phyloP scores from a whole-genome alignment of 2,888 invertebrate genomes.

The Eupithecia inturbata region DNA sequence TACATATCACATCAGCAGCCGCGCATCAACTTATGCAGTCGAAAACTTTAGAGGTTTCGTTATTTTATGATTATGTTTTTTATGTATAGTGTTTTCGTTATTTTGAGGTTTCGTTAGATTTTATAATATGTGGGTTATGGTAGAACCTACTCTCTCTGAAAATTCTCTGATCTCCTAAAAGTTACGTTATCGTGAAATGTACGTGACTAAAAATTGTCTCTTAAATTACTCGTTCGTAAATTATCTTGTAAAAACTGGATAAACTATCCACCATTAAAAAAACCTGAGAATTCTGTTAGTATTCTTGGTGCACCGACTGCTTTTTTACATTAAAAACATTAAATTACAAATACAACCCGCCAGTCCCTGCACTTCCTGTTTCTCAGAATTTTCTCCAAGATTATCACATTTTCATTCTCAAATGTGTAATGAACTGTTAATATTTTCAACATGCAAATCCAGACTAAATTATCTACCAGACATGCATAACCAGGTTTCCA shows the following conservation, averaged over 20 bases:
- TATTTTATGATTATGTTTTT: too few relatives aligned
- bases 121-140: neutral
- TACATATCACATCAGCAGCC: neutral
- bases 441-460: conserved; percentile 29
- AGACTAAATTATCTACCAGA: conserved; percentile 20
- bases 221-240: neutral
- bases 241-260: neutral
- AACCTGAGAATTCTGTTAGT: neutral
- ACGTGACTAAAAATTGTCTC: neutral
- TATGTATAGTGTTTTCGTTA: neutral
- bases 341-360: conserved; percentile 4
- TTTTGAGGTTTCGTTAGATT: neutral
- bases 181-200: neutral
- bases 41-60: too few relatives aligned
- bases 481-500: conserved; percentile 21
- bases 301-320: conserved; percentile 9
- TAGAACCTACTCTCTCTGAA: neutral
- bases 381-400: conserved; percentile 16
- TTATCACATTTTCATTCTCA: conserved; percentile 6
- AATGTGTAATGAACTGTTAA: conserved; percentile 18
- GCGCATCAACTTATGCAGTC: neutral
- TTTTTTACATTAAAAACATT: conserved; percentile 13
- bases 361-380: conserved; percentile 9
- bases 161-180: neutral
- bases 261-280: neutral